Percentiles rank a stretch among this genome's conserved stretches.
Evolutionary conservation across 2,797 vertebrate species (phyloP).

Genomic region (Sciurus carolinensis): DNA sequence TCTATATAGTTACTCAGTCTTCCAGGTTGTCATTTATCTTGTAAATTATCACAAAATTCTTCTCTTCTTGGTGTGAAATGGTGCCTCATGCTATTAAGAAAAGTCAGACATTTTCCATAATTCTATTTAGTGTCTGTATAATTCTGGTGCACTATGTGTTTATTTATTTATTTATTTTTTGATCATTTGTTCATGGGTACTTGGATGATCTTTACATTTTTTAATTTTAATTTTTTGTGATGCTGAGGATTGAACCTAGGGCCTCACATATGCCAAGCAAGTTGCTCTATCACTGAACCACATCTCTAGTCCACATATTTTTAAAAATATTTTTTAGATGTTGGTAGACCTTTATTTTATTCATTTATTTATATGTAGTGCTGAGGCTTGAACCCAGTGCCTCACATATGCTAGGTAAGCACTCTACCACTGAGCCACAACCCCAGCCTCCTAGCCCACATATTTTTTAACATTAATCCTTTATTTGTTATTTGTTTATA

Average conservation of each 20-base stretch:
- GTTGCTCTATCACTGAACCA: too few species aligned
- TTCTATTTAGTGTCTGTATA: not conserved
- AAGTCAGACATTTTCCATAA: not conserved
- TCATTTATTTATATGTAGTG: too few species aligned
- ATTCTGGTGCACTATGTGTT: not conserved
- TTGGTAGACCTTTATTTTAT: too few species aligned
- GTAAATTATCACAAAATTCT: not conserved
- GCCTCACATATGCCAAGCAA: too few species aligned
- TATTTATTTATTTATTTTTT: not conserved
- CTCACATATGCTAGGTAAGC: too few species aligned
- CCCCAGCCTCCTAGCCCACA: too few species aligned
- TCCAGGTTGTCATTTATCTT: not conserved
- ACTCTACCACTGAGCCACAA: too few species aligned
- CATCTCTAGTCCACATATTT: too few species aligned
- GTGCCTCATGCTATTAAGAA: slow-evolving; percentile 18
- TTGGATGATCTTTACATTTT: not conserved
- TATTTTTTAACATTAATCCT: not conserved
- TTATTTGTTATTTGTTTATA: not conserved
- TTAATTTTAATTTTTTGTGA: too few species aligned
- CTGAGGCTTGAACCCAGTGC: too few species aligned
- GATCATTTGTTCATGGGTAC: not conserved
- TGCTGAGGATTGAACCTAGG: too few species aligned
- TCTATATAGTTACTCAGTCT: not conserved
- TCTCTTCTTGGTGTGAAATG: not conserved
- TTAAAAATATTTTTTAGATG: too few species aligned